A percentile compares a stretch with the other conserved stretches of the same genome.
Conservation (phyloP, 2,113 vertebrate genomes). For the Amia ocellicauda region DNA sequence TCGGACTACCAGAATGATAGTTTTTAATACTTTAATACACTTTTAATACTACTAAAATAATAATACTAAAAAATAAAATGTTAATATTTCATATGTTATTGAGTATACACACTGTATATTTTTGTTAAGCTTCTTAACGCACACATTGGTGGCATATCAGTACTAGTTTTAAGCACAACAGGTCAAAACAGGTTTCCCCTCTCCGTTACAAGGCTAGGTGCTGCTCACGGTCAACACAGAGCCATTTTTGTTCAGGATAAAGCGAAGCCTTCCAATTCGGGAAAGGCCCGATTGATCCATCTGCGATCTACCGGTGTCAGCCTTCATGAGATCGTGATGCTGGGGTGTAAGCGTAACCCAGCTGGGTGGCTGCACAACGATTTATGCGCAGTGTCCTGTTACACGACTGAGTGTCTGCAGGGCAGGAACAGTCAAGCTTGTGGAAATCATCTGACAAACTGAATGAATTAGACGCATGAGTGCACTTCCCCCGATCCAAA, state of each 20-base stretch:
- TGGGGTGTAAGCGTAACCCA: neutral
- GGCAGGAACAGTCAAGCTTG: neutral
- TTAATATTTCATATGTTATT: no score
- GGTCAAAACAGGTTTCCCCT: no score
- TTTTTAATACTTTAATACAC: no score
- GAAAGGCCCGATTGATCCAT: neutral
- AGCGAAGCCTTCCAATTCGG: neutral
- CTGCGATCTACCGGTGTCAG: no score
- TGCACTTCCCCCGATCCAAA: no score
- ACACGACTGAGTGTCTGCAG: neutral
- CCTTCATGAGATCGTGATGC: slow-evolving; percentile 1
- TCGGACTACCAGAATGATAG: no score
- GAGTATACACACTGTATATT: no score
- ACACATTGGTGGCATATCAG: no score
- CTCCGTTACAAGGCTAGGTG: neutral
- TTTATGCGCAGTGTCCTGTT: slow-evolving; percentile 1
- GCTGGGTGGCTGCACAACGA: neutral
- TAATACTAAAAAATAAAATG: no score
- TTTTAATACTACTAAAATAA: no score
- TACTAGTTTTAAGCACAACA: neutral
- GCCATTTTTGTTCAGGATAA: neutral
- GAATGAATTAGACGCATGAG: neutral
- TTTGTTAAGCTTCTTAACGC: no score
- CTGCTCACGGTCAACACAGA: neutral
- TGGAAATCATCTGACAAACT: slow-evolving; percentile 8